These are phyloP conservation scores for Stenoptilia bipunctidactyla DNA, from an alignment of 2,888 invertebrate species.

Conservation along the genomic window DNA sequence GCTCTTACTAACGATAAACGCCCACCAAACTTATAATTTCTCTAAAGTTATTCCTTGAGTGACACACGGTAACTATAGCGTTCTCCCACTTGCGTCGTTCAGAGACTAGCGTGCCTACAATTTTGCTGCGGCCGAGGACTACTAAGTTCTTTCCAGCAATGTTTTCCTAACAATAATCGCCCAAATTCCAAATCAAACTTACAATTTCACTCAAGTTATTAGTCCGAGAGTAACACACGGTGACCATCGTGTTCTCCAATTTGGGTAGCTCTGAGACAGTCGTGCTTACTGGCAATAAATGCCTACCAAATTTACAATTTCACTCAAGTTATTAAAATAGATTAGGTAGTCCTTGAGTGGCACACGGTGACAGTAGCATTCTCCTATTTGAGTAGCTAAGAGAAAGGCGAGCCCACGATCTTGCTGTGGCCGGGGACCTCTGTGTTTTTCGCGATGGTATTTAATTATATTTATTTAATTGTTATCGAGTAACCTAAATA, in stretches of 20 bases:
- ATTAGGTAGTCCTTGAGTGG: slow-evolving; percentile 96
- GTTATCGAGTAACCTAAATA: no score
- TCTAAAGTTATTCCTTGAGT: slow-evolving; percentile 89
- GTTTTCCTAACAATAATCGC: no score
- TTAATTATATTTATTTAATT: no score
- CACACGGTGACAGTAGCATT: slow-evolving; percentile 97
- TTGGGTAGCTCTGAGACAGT: slow-evolving; percentile 94
- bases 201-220: slow-evolving; percentile 83
- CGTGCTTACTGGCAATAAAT: no score
- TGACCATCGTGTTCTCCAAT: slow-evolving; percentile 97
- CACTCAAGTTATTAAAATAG: slow-evolving; percentile 81
- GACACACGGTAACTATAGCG: slow-evolving; percentile 97
- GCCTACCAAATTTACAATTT: slow-evolving; percentile 79
- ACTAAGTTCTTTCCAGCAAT: slow-evolving; percentile 90
- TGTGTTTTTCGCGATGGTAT: slow-evolving; percentile 87
- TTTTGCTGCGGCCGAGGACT: slow-evolving; percentile 96
- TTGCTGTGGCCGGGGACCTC: slow-evolving; percentile 97
- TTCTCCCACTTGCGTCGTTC: slow-evolving; percentile 96
- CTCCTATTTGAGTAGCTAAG: slow-evolving; percentile 95
- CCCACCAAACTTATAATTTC: slow-evolving; percentile 70
- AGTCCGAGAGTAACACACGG: slow-evolving; percentile 96
- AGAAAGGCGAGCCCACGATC: slow-evolving; percentile 96
- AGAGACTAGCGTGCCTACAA: slow-evolving; percentile 96
- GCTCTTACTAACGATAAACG: no score
- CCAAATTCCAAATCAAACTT: no score